Evolutionary conservation across 2,888 invertebrate genomes (phyloP), one percentile per base, ranked within the genome.

Genomic region (Alcis repandata): DNA sequence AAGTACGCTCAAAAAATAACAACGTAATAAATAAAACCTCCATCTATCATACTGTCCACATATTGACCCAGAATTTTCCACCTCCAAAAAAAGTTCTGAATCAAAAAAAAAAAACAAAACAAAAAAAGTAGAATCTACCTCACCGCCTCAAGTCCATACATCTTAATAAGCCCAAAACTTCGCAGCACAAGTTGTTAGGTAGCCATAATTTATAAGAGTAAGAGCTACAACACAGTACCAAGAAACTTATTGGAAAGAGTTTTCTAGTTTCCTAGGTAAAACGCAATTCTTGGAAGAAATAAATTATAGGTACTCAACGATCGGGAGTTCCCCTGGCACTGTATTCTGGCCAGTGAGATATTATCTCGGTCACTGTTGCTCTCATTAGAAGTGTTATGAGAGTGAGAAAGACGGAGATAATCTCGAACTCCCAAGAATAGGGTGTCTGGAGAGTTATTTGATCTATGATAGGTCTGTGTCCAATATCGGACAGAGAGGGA

Each of bases 241-340:
- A 71, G 67, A 71, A 71, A 74, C 73, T 74, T 74, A 74, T 70
- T 64, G 62, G 68, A 66, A 65, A 57, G 53, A 68, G 67, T 64
- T 56, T 49, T 51, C 48, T 59, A 59, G 48, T 69, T 76, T 63
- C 69, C 68, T 68, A 58, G 63, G 61, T 59, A 63, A 59, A 67
- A 70, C 71, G 53, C 57, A 59, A 64, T 67, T 75, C 45, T 61
- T 63, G 43, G 57, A 70, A 66, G 43, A 65, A 72, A 72, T 76
- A 77, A 77, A 76, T 77, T 73, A 72, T 69, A 68, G 60, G 57
- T 68, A 59, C 48, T 49, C 36, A 40, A n/a, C 33, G 43, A 54
- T 43, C 41, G 36, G 45, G 60, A 58, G 65, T 52, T 65, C 59
- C 60, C 59, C 45, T 36, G 15, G 36, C 20, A 19, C 20, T 13